These are phyloP conservation scores for Apteryx mantelli DNA, from an alignment of 2,113 vertebrate species.

Conservation along the genomic window DNA sequence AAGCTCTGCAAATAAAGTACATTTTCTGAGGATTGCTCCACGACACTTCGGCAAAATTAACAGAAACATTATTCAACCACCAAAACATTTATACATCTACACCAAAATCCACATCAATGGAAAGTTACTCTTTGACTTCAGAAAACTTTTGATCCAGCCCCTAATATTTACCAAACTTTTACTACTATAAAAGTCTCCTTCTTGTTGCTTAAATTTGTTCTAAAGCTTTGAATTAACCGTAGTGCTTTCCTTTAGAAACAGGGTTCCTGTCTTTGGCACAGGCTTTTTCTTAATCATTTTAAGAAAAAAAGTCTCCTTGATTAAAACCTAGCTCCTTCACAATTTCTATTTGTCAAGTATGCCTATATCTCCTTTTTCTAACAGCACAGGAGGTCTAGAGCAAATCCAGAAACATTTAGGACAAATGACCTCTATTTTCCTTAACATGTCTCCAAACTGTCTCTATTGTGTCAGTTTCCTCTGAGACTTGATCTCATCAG, in stretches of 20 bases:
- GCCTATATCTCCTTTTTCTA: constrained; percentile 52
- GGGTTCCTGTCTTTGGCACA: neutral
- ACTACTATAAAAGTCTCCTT: neutral
- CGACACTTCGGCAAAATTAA: neutral
- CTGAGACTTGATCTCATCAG: constrained; percentile 29
- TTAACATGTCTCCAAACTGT: constrained; percentile 54
- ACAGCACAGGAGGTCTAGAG: constrained; percentile 42
- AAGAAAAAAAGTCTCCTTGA: constrained; percentile 29
- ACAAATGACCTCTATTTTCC: constrained; percentile 52
- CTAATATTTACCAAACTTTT: neutral
- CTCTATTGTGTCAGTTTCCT: constrained; percentile 33
- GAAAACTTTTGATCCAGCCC: neutral
- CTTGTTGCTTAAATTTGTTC: neutral
- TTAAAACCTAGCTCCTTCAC: constrained; percentile 42
- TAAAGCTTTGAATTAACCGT: neutral
- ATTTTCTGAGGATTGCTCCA: neutral
- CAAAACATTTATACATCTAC: neutral
- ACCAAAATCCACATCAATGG: neutral
- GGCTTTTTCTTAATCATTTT: constrained; percentile 24
- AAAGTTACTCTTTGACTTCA: neutral
- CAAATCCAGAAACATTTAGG: constrained; percentile 56
- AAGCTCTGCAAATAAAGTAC: neutral
- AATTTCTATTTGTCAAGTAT: constrained; percentile 51
- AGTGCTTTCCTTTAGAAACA: neutral
- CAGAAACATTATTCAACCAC: neutral